phyloP scores from a whole-genome alignment of 2,888 invertebrate species.

The Calliopum simillimum region DNA sequence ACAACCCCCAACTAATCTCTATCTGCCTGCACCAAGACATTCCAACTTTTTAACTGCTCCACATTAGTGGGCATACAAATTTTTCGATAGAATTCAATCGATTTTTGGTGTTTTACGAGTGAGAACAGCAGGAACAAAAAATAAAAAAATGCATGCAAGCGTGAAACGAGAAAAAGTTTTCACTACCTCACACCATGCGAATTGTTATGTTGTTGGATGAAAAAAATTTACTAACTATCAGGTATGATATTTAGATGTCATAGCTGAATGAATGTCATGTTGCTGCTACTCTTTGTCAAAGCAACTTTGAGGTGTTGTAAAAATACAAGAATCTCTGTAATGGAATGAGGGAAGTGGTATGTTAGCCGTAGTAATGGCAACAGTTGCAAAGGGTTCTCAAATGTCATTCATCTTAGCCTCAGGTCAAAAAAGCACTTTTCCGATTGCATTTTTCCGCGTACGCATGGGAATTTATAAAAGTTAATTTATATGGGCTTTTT shows the following conservation, averaged over 20 bases:
- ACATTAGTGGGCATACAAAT: constrained; percentile 1
- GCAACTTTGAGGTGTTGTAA: background rate
- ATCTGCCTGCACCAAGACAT: background rate
- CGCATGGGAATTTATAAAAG: constrained; percentile 17
- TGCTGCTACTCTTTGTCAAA: background rate
- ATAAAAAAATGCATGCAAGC: constrained; percentile 28
- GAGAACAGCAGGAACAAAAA: constrained; percentile 14
- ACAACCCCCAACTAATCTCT: background rate
- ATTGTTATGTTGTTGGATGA: no score
- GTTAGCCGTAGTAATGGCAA: no score
- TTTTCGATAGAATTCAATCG: constrained; percentile 4
- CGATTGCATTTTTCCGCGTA: constrained; percentile 14
- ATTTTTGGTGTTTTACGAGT: constrained; percentile 1
- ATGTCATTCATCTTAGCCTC: background rate
- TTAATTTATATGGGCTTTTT: no score
- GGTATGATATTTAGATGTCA: constrained; percentile 17
- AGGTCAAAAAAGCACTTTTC: constrained; percentile 19
- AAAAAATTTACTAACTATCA: no score
- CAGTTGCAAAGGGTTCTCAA: background rate
- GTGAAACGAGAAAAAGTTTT: constrained; percentile 25
- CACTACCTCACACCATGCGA: background rate
- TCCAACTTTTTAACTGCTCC: constrained; percentile 6
- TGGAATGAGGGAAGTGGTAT: background rate
- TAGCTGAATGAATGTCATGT: constrained; percentile 9
- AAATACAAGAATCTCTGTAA: no score